These are phyloP conservation scores for Melanchra persicariae DNA, from an alignment of 2,888 invertebrate genomes.

Conservation along the genomic window DNA sequence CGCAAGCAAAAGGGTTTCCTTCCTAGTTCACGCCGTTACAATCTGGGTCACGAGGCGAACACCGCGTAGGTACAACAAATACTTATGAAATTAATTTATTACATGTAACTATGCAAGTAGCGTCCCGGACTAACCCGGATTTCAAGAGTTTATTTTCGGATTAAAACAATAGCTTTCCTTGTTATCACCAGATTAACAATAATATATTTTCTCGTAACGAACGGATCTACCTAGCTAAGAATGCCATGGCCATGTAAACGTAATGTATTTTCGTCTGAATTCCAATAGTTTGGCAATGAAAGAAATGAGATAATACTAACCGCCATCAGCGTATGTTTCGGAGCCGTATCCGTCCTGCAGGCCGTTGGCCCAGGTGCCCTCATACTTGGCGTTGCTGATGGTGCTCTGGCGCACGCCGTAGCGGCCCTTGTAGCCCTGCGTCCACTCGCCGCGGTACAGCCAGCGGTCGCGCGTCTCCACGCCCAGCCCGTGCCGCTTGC, in stretches of 20 bases:
- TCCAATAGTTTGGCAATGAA: constrained; percentile 82
- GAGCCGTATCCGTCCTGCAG: constrained; percentile 99
- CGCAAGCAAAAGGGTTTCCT: constrained; percentile 75
- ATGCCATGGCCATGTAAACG: constrained; percentile 83
- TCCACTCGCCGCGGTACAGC: constrained; percentile 99
- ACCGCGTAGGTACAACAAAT: constrained; percentile 47
- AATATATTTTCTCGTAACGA: constrained; percentile 72
- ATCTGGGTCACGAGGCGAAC: constrained; percentile 81
- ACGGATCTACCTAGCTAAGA: constrained; percentile 71
- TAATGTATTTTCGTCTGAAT: constrained; percentile 83
- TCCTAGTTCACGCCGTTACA: constrained; percentile 76
- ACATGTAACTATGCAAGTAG: constrained; percentile 45
- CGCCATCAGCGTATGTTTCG: constrained; percentile 99
- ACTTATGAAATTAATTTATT: constrained; percentile 65
- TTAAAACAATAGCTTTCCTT: constrained; percentile 61
- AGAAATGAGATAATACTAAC: constrained; percentile 91
- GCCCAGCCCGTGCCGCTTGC: constrained; percentile 99
- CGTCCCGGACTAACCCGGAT: constrained; percentile 61
- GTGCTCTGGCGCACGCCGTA: constrained; percentile 99
- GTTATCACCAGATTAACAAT: constrained; percentile 73
- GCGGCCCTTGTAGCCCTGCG: constrained; percentile 99
- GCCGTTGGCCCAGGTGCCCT: constrained; percentile 99
- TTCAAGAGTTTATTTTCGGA: constrained; percentile 61
- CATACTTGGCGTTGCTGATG: constrained; percentile 98
- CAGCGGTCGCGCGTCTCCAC: constrained; percentile 99